Base-by-base conservation (phyloP, 2,113 vertebrate species). In the Cyanoliseus patagonus region DNA sequence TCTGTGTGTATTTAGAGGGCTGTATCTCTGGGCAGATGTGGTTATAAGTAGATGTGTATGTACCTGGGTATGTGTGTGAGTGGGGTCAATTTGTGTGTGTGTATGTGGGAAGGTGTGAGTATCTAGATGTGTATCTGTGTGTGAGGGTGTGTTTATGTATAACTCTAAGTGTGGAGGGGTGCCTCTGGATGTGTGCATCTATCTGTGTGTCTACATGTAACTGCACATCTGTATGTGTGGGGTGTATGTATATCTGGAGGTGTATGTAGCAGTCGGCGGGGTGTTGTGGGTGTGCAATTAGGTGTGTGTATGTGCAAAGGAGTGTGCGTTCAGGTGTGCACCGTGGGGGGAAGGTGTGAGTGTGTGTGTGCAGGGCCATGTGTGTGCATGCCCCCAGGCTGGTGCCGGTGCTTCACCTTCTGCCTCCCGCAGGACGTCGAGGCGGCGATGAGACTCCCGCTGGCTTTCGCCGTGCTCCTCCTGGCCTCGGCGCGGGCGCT, bases 361-460 rank as follows among this genome's bases (percentile, higher is more conserved):
- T 1, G 46, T 0, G 17, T 2, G 18, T 28, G 59, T 2, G 46
- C 30, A 0, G 28, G 63, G 17, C 44, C 22, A 24, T 5, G 27
- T 25, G 18, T 3, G 13, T 9, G 41, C 31, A 3, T 11, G 22
- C 23, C 39, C 17, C 42, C 33, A 35, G 25, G 59, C 17, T 17
- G 51, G 8, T 33, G n/a, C 77, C 18, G 31, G 11, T 6, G 19
- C 51, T 51, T 92, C 83, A 83, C 4, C 42, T 42, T 31, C 24
- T 49, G 61, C 46, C 42, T 8, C 31, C 66, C 39, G 42, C 83
- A 94, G 85, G 49, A 94, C 94, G 51, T 88, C 84, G 78, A 84
- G 92, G 63, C 30, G 97, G 97, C 62, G 90, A 99, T 99, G 99
- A 99, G 99, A 95, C 95, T 98, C 76, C 83, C 98, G 27, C 76